Conservation (phyloP, 2,888 invertebrate genomes). For the Microplitis manilae region DNA sequence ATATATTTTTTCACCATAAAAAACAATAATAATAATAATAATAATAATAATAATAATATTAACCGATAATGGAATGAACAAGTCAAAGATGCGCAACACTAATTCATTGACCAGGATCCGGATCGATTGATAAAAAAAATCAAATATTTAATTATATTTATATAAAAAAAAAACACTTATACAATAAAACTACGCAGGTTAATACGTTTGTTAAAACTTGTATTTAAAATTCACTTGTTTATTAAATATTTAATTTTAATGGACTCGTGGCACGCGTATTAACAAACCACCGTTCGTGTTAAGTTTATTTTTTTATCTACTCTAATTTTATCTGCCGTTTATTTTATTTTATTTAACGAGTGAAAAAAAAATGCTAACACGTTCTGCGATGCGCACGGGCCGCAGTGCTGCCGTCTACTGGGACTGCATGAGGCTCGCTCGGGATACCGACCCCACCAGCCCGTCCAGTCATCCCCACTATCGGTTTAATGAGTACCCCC, state of each 20-base stretch:
- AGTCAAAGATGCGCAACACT: not conserved
- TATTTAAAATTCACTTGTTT: not conserved
- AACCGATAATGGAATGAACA: not conserved
- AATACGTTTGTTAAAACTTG: too few species aligned
- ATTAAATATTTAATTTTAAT: too few species aligned
- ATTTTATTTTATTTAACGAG: not conserved
- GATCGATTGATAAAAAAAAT: not conserved
- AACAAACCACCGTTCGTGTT: not conserved
- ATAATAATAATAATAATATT: not conserved
- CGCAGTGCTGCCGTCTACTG: constrained; percentile 72
- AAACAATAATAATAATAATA: not conserved
- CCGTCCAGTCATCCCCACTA: not conserved
- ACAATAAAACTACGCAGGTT: too few species aligned
- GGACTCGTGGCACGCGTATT: too few species aligned
- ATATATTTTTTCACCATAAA: not conserved
- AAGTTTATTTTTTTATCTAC: not conserved
- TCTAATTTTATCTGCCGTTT: not conserved
- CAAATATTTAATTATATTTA: not conserved
- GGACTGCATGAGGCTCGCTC: constrained; percentile 51
- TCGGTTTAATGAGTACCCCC: constrained; percentile 18
- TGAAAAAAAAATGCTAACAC: constrained; percentile 18
- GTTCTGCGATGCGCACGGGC: constrained; percentile 67
- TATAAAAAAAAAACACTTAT: too few species aligned
- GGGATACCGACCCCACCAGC: constrained; percentile 55
- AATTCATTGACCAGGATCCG: not conserved